Evolutionary conservation across 2,797 vertebrate genomes (phyloP), one percentile per base, ranked within the genome.

Genomic region (Acropternis orthonyx): DNA sequence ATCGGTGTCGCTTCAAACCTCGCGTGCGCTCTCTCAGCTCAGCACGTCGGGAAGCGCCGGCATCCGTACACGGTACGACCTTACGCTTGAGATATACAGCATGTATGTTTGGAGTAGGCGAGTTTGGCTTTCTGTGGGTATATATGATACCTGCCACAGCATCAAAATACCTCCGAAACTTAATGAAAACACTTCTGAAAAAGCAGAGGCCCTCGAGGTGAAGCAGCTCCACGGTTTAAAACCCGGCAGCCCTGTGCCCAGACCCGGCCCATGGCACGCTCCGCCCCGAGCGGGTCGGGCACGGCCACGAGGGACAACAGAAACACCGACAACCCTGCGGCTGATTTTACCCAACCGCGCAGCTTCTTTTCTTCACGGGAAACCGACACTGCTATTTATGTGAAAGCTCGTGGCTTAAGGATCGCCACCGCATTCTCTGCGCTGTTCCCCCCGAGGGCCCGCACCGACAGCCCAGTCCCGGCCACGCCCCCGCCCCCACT

Each of bases 11-110:
- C 26, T 58, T 32, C 16, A 7, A 7, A 37, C 8, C 23, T 10
- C 44, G 5, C 7, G 12, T 12, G 28, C 6, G 4, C 34, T 14
- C 1, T 6, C 41, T 48, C 56, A 6, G 26, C 9, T 85, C 51
- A 2, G 22, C 2, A 21, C 20, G 4, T 2, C 12, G 28, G 48
- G 49, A 67, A 39, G 4, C 17, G 21, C 20, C 27, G 9, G 15
- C 52, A 17, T 14, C 5, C 1, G 3, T 30, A n/a, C 20, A 1
- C 21, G 7, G 14, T 2, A 22, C 9, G 10, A 43, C 21, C 20
- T n/a, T 22, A 14, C 19, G 24, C 6, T 48, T 26, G 14, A n/a
- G 55, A 34, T 6, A 9, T 0, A 4, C 1, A 4, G n/a, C 3
- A n/a, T 9, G 1, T 27, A 16, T 20, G 18, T 28, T 66, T 41